A percentile compares a stretch with the other conserved stretches of the same genome.
Conservation (phyloP, 1,140 invertebrate genomes). For the Tribolium madens region DNA sequence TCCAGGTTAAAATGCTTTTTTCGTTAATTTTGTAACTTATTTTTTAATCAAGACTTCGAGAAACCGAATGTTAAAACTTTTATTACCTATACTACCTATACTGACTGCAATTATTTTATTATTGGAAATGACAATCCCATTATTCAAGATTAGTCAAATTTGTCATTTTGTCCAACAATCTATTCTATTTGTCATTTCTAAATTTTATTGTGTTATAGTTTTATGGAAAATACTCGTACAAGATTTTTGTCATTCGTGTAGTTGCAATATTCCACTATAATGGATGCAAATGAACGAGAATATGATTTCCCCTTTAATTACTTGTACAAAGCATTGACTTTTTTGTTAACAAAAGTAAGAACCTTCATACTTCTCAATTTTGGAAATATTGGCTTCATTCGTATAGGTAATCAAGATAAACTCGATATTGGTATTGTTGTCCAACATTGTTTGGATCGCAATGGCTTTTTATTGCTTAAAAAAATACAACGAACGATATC, state of each 20-base stretch:
- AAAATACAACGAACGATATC: slow-evolving; percentile 8
- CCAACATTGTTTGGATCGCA: background rate
- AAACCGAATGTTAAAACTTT: too few species aligned
- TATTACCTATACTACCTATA: too few species aligned
- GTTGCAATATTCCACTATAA: background rate
- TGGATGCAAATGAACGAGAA: background rate
- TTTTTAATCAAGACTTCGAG: too few species aligned
- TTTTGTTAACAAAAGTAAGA: background rate
- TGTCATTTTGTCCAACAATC: too few species aligned
- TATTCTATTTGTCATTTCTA: too few species aligned
- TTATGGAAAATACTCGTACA: too few species aligned
- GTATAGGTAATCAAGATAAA: background rate
- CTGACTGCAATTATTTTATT: too few species aligned
- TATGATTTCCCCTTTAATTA: background rate
- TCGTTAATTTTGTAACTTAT: too few species aligned
- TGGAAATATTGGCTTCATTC: background rate
- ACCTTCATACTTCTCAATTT: background rate
- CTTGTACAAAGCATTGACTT: background rate
- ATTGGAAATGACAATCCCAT: too few species aligned
- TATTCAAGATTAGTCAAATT: too few species aligned
- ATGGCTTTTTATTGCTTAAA: slow-evolving; percentile 26
- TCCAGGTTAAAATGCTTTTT: too few species aligned
- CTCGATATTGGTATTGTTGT: background rate
- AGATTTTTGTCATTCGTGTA: background rate
- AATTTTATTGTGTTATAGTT: too few species aligned